phyloP scores from a whole-genome alignment of 2,113 vertebrate genomes.

The Potamarius usumacintae region DNA sequence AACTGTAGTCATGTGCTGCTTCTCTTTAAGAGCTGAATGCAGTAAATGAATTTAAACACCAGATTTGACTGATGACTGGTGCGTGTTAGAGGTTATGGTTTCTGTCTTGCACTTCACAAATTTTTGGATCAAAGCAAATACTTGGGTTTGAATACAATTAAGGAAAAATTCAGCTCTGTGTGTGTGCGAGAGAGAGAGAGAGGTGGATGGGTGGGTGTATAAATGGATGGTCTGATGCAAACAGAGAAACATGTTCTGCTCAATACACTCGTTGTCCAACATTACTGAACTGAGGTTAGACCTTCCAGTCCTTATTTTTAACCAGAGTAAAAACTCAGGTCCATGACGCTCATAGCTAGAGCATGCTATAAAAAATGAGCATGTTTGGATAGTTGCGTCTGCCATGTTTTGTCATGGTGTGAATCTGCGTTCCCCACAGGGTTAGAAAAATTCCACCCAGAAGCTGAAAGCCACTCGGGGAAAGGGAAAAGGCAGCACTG shows the following conservation, averaged over 20 bases:
- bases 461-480: background rate
- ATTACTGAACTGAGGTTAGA: conserved; percentile 48
- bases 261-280: conserved; percentile 62
- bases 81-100: conserved; percentile 1
- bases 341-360: conserved; percentile 3
- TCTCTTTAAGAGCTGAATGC: background rate
- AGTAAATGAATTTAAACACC: background rate
- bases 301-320: conserved; percentile 54
- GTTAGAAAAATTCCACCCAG: conserved; percentile 18
- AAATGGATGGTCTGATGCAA: conserved; percentile 34
- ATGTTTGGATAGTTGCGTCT: conserved; percentile 3
- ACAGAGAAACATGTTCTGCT: conserved; percentile 48
- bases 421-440: background rate
- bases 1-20: background rate
- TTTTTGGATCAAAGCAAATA: conserved; percentile 2
- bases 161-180: background rate
- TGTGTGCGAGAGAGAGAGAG: background rate
- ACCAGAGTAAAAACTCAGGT: conserved; percentile 22
- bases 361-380: background rate
- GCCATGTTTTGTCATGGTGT: conserved; percentile 20
- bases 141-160: conserved; percentile 7
- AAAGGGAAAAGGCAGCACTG: background rate
- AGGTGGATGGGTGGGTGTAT: conserved; percentile 9
- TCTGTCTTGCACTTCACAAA: background rate
- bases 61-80: background rate